phyloP scores from a whole-genome alignment of 1,140 invertebrate genomes.

The Limonius californicus region DNA sequence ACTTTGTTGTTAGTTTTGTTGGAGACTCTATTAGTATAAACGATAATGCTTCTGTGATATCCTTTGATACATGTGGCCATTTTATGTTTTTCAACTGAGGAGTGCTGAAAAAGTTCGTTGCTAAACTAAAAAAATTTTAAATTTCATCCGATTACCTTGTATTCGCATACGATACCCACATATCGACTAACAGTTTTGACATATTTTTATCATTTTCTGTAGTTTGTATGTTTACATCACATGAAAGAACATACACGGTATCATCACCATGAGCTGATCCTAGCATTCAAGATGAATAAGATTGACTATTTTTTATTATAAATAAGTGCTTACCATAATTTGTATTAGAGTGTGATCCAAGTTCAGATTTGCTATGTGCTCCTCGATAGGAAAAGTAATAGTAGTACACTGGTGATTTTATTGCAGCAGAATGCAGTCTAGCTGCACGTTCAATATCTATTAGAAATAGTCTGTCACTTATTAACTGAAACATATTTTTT shows the following conservation, averaged over 20 bases:
- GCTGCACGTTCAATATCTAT: constrained; percentile 54
- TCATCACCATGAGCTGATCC: constrained; percentile 38
- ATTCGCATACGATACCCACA: constrained; percentile 30
- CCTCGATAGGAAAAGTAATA: constrained; percentile 55
- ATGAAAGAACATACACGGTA: constrained; percentile 33
- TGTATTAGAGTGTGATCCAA: constrained; percentile 18
- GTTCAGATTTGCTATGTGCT: constrained; percentile 30
- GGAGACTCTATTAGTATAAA: constrained; percentile 24
- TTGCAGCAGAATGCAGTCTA: constrained; percentile 52
- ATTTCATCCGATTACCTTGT: constrained; percentile 24
- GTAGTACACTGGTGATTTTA: constrained; percentile 56
- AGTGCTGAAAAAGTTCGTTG: constrained; percentile 12
- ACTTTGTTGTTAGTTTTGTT: constrained; percentile 19
- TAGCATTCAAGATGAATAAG: neutral
- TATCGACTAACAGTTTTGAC: constrained; percentile 28
- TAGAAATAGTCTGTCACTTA: constrained; percentile 59
- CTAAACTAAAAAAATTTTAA: no score
- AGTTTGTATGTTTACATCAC: constrained; percentile 26
- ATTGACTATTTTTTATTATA: no score
- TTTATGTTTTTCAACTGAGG: constrained; percentile 11
- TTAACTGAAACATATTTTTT: constrained; percentile 52
- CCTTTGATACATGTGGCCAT: constrained; percentile 29
- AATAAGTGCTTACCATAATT: constrained; percentile 30
- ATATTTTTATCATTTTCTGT: constrained; percentile 32
- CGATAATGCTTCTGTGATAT: neutral